Evolutionary conservation across 1,140 invertebrate genomes (phyloP), one percentile per base, ranked within the genome.

Genomic region (Gonioctena quinquepunctata): DNA sequence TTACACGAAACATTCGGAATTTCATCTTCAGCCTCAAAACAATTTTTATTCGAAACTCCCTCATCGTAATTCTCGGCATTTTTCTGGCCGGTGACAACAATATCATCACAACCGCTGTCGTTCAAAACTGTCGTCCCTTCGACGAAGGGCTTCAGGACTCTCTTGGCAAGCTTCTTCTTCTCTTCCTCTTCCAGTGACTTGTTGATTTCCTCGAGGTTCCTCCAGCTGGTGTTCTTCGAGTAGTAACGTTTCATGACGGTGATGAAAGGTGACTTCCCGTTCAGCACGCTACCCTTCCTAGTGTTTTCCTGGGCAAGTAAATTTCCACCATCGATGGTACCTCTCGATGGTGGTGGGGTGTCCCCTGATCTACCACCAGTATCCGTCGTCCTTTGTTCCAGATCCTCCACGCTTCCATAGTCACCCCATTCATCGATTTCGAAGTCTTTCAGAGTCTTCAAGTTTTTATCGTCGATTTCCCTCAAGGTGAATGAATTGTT

Each of bases 141-240:
- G 4, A 70, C n/a, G 1, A 27, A 1, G 5, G 28, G 33, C 6
- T 49, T 42, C 1, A 49, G 28, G 21, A 48, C 13, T 16, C 19
- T 33, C 23, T 18, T 56, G 21, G 64, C 49, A 18, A 21, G 22
- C 26, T 66, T 52, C n/a, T 59, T 42, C n/a, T 59, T 42, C 60
- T 73, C 64, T 19, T 22, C 65, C 26, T 73, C 72, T 18, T 73
- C 68, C n/a, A 73, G 13, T n/a, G 69, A 28, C 22, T 54, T 26
- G 52, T 74, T 70, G 16, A 74, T 68, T 13, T 74, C 72, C 5
- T 74, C 57, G 0, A 68, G 11, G 26, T 70, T 66, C 6, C 64
- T 27, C 11, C 26, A 52, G 28, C 52, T 71, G 7, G 48, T 18
- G 22, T 63, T 28, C 19, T 28, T 70, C 0, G 68, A 74, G 13